Evolutionary conservation across 2,797 vertebrate species (phyloP), one percentile per base, ranked within the genome.

Genomic region (Buceros bicornis): DNA sequence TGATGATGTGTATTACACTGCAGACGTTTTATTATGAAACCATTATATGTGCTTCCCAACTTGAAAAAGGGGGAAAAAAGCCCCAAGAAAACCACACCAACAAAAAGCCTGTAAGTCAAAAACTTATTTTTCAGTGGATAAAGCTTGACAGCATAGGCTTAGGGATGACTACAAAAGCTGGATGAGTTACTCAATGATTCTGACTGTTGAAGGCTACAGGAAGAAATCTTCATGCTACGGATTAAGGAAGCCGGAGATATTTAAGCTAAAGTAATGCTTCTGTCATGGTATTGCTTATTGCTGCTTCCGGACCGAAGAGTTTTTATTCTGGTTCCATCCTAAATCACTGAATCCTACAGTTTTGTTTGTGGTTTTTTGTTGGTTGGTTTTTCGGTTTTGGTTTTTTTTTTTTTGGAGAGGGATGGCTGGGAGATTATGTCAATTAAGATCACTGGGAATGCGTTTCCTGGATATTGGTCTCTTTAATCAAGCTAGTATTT

Each of bases 401-500:
- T 40, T 40, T 40, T 40, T 40, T 40, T 40, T 40, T 40, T 40
- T 40, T 40, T 40, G 11, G 3, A 0, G 4, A 7, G 5, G 1
- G 20, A n/a, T 20, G n/a, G 54, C 47, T 3, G 13, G 18, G 53
- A 62, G 37, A 51, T 19, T 18, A 43, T 54, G 24, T 54, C 33
- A 50, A 5, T 73, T 40, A 21, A 43, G 6, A 6, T 48, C 28
- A 57, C 26, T 28, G 24, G 25, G 87, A 19, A 50, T 50, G 64
- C 1, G 10, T 10, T 60, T 40, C 7, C 29, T 42, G 37, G 11
- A 54, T 74, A 70, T 66, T 19, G 6, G 11, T 78, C 5, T 78
- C 42, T 62, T 42, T 57, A 76, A 28, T 72, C 15, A 54, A 67
- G 26, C 1, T 65, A 11, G 1, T 65, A n/a, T 58, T 72, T 71